phyloP scores from a whole-genome alignment of 2,113 vertebrate genomes.

The Tachuris rubrigastra region DNA sequence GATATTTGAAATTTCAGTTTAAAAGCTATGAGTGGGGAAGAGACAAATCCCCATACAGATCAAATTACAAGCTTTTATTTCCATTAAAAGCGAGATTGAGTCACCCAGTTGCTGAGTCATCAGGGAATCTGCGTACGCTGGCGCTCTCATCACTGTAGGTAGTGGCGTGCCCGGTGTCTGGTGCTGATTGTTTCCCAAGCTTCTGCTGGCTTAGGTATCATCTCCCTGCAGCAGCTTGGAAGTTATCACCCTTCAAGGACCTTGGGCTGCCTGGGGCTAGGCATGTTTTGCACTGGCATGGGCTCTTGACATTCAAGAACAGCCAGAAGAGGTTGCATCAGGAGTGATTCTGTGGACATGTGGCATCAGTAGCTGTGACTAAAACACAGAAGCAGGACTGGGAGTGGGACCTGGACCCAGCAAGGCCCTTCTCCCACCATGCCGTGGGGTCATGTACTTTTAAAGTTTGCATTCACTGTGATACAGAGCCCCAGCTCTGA shows the following conservation, averaged over 20 bases:
- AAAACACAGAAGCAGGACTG: neutral
- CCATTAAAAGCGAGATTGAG: neutral
- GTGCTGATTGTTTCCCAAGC: neutral
- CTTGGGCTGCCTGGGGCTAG: neutral
- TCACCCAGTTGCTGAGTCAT: neutral
- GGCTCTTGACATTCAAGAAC: neutral
- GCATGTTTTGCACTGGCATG: rapidly evolving
- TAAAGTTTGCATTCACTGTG: neutral
- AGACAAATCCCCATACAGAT: neutral
- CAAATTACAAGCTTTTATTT: neutral
- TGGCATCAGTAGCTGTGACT: neutral
- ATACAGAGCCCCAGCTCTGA: neutral
- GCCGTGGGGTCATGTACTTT: neutral
- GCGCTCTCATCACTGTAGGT: rapidly evolving
- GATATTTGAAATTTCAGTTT: neutral
- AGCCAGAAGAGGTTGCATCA: neutral
- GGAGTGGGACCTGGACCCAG: neutral
- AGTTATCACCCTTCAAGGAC: neutral
- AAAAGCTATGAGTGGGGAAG: neutral
- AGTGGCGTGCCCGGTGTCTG: neutral
- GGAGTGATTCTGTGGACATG: neutral
- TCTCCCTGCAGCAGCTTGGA: neutral
- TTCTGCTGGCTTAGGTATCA: neutral
- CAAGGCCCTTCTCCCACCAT: neutral
- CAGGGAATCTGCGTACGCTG: neutral